These are phyloP conservation scores for Dastarcus helophoroides DNA, from an alignment of 2,888 invertebrate species.

Conservation along the genomic window DNA sequence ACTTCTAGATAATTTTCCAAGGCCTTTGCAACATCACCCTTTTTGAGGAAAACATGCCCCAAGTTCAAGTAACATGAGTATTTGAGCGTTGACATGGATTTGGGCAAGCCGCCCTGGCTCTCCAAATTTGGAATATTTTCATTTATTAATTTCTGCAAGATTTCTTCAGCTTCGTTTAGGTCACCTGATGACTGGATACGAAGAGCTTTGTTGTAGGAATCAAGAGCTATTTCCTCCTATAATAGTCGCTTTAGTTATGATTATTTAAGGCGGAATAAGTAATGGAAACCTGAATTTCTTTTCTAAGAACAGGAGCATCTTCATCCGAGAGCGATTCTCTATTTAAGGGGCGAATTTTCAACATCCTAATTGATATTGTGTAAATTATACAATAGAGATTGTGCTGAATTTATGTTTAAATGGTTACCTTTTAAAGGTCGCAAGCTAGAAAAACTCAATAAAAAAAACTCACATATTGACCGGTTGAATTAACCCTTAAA, in stretches of 20 bases:
- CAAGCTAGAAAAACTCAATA: too few species aligned
- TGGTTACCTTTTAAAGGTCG: too few species aligned
- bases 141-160: conserved; percentile 52
- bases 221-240: conserved; percentile 67
- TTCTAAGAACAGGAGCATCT: conserved; percentile 42
- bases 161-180: conserved; percentile 52
- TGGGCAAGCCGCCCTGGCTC: conserved; percentile 41
- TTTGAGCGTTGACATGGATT: conserved; percentile 59
- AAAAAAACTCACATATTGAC: too few species aligned
- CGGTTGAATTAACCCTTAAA: too few species aligned
- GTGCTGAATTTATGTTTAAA: too few species aligned
- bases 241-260: conserved; percentile 13
- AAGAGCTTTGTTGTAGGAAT: conserved; percentile 68
- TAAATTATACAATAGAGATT: too few species aligned
- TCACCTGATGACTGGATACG: conserved; percentile 55
- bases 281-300: conserved; percentile 45
- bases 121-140: conserved; percentile 45
- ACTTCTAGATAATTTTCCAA: conserved; percentile 58
- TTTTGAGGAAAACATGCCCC: conserved; percentile 53
- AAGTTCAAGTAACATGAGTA: conserved; percentile 78
- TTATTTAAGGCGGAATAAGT: conserved; percentile 6
- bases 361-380: too few species aligned
- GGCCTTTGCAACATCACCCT: conserved; percentile 48
- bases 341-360: conserved; percentile 47
- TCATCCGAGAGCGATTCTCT: conserved; percentile 42